Base-by-base conservation (phyloP, 2,797 vertebrate species). In the Balearica regulorum region DNA sequence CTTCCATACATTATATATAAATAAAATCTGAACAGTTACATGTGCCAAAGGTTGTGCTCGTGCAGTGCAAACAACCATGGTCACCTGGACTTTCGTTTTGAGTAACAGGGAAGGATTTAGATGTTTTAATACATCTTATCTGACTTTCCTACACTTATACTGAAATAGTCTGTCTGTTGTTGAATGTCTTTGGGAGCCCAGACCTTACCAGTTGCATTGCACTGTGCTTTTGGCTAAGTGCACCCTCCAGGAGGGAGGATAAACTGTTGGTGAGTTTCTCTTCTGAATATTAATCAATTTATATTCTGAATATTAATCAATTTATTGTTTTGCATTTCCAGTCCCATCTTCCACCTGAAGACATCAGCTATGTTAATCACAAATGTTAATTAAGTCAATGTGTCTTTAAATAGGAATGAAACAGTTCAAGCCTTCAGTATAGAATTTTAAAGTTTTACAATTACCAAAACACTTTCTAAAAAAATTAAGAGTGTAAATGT, bases 31-130 rank as follows among this genome's bases (percentile, higher is more conserved):
- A 80, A 28, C 2, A 33, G 18, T 21, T 76, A 2, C 7, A 19
- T 22, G 6, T 55, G 28, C 35, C 6, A 49, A 58, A 28, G 14
- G 11, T 55, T 85, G 25, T 15, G 46, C 11, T 76, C 10, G 5
- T 35, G 17, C 28, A 37, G 9, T 29, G 20, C 24, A 54, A 76
- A 46, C 2, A 0, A 14, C 2, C 0, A 14, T 8, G 29, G 6
- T 54, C 13, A 20, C 26, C 51, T 39, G 17, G 53, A 41, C 25
- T 82, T 9, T 0, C 0, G 4, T 8, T 82, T 69, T 11, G 12
- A 7, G 16, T 58, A 77, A 55, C 9, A 8, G 16, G 25, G 11
- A 58, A 73, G 19, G 24, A 16, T 55, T 80, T 37, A 35, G 19
- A 12, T 29, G 13, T 25, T 70, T 75, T 64, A 16, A 71, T 26